Evolutionary conservation across 1,140 invertebrate species (phyloP).

Genomic region (Triops longicaudatus): DNA sequence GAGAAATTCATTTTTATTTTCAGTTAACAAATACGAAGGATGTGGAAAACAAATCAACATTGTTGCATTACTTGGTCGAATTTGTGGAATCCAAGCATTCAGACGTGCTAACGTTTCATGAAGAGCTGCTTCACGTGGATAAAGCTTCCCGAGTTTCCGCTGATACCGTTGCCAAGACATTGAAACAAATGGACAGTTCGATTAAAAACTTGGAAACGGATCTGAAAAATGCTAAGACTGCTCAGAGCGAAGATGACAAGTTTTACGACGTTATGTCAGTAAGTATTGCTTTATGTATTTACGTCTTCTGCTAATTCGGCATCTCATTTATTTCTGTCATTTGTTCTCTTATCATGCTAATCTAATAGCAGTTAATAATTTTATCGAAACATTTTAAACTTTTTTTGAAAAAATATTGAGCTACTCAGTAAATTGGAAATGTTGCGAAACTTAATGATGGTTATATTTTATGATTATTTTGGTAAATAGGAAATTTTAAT

Average conservation of each 20-base stretch:
- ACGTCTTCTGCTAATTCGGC: not conserved
- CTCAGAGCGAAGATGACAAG: slow-evolving; percentile 66
- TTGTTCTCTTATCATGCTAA: not conserved
- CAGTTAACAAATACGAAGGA: slow-evolving; percentile 90
- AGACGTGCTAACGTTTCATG: slow-evolving; percentile 68
- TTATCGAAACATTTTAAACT: slow-evolving; percentile 30
- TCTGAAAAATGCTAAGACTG: slow-evolving; percentile 66
- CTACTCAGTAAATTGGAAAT: too few species aligned
- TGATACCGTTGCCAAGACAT: slow-evolving; percentile 72
- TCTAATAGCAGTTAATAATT: not conserved
- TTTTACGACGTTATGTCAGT: slow-evolving; percentile 76
- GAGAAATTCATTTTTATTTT: slow-evolving; percentile 36
- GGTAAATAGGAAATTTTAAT: too few species aligned
- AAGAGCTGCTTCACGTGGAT: slow-evolving; percentile 80
- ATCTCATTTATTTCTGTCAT: not conserved
- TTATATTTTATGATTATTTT: too few species aligned
- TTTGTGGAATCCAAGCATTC: slow-evolving; percentile 80
- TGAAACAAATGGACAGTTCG: slow-evolving; percentile 76
- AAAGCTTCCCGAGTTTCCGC: slow-evolving; percentile 72
- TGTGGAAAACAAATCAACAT: slow-evolving; percentile 79
- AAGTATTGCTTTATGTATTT: slow-evolving; percentile 36
- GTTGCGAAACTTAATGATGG: too few species aligned
- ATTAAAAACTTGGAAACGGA: slow-evolving; percentile 80
- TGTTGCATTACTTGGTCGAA: slow-evolving; percentile 87
- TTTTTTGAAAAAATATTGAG: slow-evolving; percentile 25